Base-by-base conservation (phyloP, 2,113 vertebrate species). In the Aphelocoma coerulescens region DNA sequence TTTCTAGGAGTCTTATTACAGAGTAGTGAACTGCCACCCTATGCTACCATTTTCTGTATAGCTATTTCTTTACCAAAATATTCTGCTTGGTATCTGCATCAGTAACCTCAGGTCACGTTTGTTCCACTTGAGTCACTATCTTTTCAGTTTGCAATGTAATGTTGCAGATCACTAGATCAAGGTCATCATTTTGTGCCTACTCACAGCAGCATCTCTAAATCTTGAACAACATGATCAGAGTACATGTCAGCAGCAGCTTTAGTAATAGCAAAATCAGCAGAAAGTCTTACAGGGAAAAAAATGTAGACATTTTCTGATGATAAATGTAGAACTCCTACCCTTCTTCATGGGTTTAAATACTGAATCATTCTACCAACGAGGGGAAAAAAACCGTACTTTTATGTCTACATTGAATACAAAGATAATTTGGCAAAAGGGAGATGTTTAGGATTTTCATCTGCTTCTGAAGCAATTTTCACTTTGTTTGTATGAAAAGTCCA, bases 131-230 rank as follows among this genome's bases (percentile, higher is more conserved):
- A 96, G 54, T 69, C 89, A 43, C 32, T 66, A 8, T 88, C 66
- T 88, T 97, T 96, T 96, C 85, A 90, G 88, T 82, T 95, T 52
- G 62, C 91, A 92, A 69, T 48, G 48, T 93, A 90, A 69, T 59
- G 63, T 84, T 95, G 82, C 91, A 96, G 89, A 92, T 96, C 90
- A 83, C 76, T 91, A 78, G 78, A 96, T 97, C 82, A 94, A 96
- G 95, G 96, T 97, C 93, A 94, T 91, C 6, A 33, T 68, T 94
- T 92, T 93, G 41, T 16, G 48, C 88, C 92, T 91, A 90, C 62
- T 91, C 72, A 26, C 30, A 95, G 94, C 87, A 97, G 61, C 51
- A 76, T 76, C 85, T 96, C 69, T 93, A 96, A 97, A 89, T 74
- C 87, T 88, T 80, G 51, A 95, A 79, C 78, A 85, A 84, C 84